Conservation (phyloP, 2,113 vertebrate genomes). For the Blennius ocellaris region DNA sequence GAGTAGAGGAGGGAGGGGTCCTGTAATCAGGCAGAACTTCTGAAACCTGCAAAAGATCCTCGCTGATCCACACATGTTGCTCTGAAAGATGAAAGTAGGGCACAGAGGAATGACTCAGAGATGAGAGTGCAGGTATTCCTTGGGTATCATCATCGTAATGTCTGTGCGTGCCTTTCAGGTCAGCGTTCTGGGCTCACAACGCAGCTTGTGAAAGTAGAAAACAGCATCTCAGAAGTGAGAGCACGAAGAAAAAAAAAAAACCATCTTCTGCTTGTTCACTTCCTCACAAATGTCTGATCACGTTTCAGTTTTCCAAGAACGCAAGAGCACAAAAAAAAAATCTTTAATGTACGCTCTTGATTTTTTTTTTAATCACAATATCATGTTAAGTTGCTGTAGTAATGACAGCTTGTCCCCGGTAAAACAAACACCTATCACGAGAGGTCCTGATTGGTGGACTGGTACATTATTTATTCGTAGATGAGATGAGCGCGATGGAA, state of each 20-base stretch:
- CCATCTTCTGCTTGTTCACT: background rate
- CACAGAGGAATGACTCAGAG: slow-evolving; percentile 11
- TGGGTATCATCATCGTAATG: background rate
- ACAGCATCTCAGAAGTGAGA: too few species aligned
- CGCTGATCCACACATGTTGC: slow-evolving; percentile 52
- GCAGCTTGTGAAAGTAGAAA: background rate
- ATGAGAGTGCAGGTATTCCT: slow-evolving; percentile 2
- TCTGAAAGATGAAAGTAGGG: slow-evolving; percentile 51
- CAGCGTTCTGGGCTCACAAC: background rate
- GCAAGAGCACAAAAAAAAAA: background rate
- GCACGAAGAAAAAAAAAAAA: background rate
- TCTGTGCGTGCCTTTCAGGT: slow-evolving; percentile 10
- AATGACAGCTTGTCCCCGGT: slow-evolving; percentile 19
- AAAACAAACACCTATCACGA: slow-evolving; percentile 18
- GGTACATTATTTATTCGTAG: slow-evolving; percentile 10
- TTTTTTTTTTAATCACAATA: background rate
- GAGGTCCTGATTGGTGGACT: slow-evolving; percentile 23
- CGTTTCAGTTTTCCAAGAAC: background rate
- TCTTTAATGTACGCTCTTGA: background rate
- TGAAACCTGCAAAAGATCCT: slow-evolving; percentile 54
- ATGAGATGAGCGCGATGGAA: slow-evolving; percentile 1
- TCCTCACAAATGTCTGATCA: slow-evolving; percentile 1
- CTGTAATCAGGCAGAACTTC: slow-evolving; percentile 51
- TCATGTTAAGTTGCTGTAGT: slow-evolving; percentile 1
- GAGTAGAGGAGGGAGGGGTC: background rate